Conservation (phyloP, 2,113 vertebrate species). For the Lampris incognitus region DNA sequence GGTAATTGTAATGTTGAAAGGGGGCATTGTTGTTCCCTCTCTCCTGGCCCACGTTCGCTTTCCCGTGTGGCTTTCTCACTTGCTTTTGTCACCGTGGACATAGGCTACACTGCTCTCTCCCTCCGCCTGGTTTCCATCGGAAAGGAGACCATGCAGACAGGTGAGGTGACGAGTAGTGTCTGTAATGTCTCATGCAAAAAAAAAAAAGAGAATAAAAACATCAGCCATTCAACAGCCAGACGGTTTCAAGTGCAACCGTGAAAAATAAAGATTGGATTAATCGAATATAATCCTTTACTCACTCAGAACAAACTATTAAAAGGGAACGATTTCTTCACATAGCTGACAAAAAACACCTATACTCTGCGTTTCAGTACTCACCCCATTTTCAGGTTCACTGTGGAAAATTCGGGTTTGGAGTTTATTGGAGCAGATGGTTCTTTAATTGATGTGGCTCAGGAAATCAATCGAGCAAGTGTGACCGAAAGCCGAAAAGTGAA, state of each 20-base stretch:
- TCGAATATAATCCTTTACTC: constrained; percentile 15
- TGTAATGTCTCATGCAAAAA: background rate
- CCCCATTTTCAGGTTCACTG: constrained; percentile 12
- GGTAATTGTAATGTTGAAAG: constrained; percentile 74
- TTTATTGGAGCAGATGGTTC: constrained; percentile 37
- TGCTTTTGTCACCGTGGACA: constrained; percentile 1
- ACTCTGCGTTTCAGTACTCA: constrained; percentile 23
- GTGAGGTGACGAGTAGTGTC: background rate
- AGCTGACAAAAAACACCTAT: constrained; percentile 27
- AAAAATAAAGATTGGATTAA: constrained; percentile 9
- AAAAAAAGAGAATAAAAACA: no score
- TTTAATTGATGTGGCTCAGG: constrained; percentile 31
- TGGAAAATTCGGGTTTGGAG: constrained; percentile 27
- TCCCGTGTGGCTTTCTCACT: constrained; percentile 16
- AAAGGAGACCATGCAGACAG: background rate
- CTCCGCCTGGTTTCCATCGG: background rate
- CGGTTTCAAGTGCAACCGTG: background rate
- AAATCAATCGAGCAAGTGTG: constrained; percentile 31
- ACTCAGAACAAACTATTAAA: constrained; percentile 31
- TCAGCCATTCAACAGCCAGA: background rate
- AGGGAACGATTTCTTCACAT: background rate
- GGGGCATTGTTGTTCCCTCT: constrained; percentile 61
- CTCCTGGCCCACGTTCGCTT: constrained; percentile 41
- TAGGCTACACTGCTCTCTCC: background rate
- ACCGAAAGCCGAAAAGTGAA: constrained; percentile 31